Evolutionary conservation across 2,888 invertebrate genomes (phyloP).

Genomic region (Dryocosmus kuriphilus): DNA sequence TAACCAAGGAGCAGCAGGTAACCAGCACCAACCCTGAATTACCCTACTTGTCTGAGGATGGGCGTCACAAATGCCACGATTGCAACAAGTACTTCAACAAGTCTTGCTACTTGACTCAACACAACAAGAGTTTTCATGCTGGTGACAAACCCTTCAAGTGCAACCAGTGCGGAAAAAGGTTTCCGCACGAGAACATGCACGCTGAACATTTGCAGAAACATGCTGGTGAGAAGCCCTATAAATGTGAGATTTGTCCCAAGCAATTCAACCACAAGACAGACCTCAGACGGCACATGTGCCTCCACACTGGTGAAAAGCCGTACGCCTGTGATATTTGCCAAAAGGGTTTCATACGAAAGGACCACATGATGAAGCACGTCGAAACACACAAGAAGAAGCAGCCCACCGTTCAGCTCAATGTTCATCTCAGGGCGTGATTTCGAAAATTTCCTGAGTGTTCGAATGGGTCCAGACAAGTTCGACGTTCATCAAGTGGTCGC

Average conservation of each 20-base stretch:
- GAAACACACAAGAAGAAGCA: conserved; percentile 87
- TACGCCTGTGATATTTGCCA: conserved; percentile 89
- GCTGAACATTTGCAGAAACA: conserved; percentile 88
- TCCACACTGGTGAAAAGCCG: conserved; percentile 92
- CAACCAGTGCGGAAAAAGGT: conserved; percentile 90
- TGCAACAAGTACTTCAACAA: conserved; percentile 92
- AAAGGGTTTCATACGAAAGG: conserved; percentile 93
- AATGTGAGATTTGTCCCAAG: conserved; percentile 91
- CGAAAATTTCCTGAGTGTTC: no score
- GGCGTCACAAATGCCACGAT: conserved; percentile 85
- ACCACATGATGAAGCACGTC: conserved; percentile 93
- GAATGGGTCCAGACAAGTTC: conserved; percentile 9
- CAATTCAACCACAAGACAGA: conserved; percentile 96
- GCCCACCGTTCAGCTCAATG: conserved; percentile 62
- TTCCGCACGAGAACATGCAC: conserved; percentile 85
- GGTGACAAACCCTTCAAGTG: conserved; percentile 93
- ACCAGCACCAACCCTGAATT: conserved; percentile 66
- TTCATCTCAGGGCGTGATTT: conserved; percentile 70
- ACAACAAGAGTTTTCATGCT: conserved; percentile 93
- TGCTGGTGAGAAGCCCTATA: conserved; percentile 90
- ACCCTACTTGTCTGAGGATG: conserved; percentile 69
- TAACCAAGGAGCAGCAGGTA: conserved; percentile 67
- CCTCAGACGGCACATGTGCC: conserved; percentile 90
- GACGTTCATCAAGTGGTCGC: neutral
- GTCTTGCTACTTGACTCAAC: conserved; percentile 93